Evolutionary conservation across 2,888 invertebrate species (phyloP).

Genomic region (Cantharis flavilabris): DNA sequence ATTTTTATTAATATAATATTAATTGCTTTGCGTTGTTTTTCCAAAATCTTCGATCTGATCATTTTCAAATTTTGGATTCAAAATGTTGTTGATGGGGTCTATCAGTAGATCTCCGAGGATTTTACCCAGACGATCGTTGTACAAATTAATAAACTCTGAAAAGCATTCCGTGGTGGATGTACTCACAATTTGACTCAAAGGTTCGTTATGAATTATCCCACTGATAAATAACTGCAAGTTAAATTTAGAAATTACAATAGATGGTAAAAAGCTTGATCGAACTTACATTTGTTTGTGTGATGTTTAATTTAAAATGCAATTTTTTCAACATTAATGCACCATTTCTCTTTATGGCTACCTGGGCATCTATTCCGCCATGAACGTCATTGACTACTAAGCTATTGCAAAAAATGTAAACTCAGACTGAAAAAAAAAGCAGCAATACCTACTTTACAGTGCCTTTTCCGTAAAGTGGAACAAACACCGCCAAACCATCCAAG

Average conservation of each 20-base stretch:
- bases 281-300: not conserved
- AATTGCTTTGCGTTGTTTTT: too few relatives aligned
- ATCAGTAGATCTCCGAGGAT: not conserved
- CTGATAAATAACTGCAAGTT: conserved; percentile 1
- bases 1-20: too few relatives aligned
- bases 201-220: conserved; percentile 12
- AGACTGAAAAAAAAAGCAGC: not conserved
- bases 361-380: not conserved
- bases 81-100: not conserved
- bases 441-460: conserved; percentile 11
- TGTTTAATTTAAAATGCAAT: not conserved
- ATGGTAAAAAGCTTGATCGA: too few relatives aligned
- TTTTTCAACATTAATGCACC: not conserved
- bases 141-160: conserved; percentile 6
- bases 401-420: not conserved
- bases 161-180: conserved; percentile 13
- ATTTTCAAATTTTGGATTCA: not conserved
- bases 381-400: not conserved
- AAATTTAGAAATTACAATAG: too few relatives aligned
- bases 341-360: not conserved
- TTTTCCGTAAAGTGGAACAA: conserved; percentile 11
- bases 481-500: not conserved
- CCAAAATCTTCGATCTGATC: not conserved
- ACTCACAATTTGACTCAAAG: conserved; percentile 18
- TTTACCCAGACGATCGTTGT: conserved; percentile 1